A percentile compares a stretch with the other conserved stretches of the same genome.
Evolutionary conservation across 1,140 invertebrate genomes (phyloP).

Genomic region (Brachionus calyciflorus): DNA sequence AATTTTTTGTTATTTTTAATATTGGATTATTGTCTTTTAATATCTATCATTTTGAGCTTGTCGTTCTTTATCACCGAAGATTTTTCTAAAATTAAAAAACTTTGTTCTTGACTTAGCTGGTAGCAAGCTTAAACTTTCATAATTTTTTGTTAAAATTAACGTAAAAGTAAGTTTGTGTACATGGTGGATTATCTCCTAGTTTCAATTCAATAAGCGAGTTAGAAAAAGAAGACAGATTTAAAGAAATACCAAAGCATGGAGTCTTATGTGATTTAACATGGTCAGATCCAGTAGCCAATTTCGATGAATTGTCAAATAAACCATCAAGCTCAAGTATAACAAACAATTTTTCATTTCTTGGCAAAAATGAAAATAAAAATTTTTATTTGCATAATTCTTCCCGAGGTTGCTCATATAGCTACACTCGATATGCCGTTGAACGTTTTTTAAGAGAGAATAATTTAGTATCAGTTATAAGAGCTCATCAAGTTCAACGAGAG

Average conservation of each 20-base stretch:
- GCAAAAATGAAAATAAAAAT: not conserved
- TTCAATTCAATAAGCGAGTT: conserved; percentile 55
- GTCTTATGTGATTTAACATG: conserved; percentile 60
- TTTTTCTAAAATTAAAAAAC: too few species aligned
- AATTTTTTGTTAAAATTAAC: too few species aligned
- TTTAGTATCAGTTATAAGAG: conserved; percentile 91
- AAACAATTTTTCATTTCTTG: too few species aligned
- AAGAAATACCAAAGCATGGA: conserved; percentile 59
- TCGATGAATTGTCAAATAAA: conserved; percentile 35
- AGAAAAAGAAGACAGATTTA: conserved; percentile 53
- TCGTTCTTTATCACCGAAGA: too few species aligned
- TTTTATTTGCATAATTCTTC: conserved; percentile 54
- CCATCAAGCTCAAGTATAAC: conserved; percentile 47
- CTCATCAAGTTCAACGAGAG: conserved; percentile 74
- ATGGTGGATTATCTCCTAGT: conserved; percentile 59
- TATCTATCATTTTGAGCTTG: too few species aligned
- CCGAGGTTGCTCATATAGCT: conserved; percentile 65
- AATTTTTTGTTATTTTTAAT: too few species aligned
- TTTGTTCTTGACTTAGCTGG: too few species aligned
- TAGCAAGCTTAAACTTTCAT: too few species aligned
- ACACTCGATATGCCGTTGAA: conserved; percentile 64
- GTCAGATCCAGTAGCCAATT: conserved; percentile 58
- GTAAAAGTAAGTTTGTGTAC: conserved; percentile 52
- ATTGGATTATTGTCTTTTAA: too few species aligned
- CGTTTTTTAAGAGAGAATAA: conserved; percentile 88